Evolutionary conservation across 2,888 invertebrate genomes (phyloP), one percentile per base, ranked within the genome.

Genomic region (Ennomos erosarius): DNA sequence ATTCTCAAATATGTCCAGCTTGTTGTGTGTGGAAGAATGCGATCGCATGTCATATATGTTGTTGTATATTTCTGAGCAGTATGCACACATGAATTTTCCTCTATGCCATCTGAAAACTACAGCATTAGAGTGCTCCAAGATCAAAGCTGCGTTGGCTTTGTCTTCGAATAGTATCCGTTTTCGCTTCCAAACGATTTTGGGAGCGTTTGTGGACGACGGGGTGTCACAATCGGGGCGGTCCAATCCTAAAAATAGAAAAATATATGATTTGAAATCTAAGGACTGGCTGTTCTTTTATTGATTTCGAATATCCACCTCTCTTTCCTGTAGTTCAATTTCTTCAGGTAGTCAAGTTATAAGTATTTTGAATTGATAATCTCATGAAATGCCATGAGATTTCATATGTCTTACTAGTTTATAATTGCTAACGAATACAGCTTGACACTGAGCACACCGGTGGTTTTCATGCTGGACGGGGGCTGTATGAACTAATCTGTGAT

Each of bases 51-150:
- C 82, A 1, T 34, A 64, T 10, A 83, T 68, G 39, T 77, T 78
- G 0, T 71, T 51, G 49, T 67, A 82, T 43, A 70, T 68, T 35
- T 64, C 68, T 0, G 82, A 77, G 45, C 90, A 90, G 56, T 81
- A 84, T 0, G 83, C 83, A 51, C 89, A 89, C 77, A 84, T 77
- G 37, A 87, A 85, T 63, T 80, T 83, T 5, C 88, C 88, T 9
- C 82, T 78, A 39, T 79, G 73, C 74, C 79, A 84, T 60, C 87
- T 78, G 67, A 89, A 90, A 0, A 78, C 76, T 4, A 86, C 81
- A 1, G 84, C 86, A 58, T 88, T 89, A 0, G 87, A 88, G 71
- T 82, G 57, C 59, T 82, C 73, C 62, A 89, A 64, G 46, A 88
- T 78, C 39, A 79, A 63, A 51, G 83, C 82, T 10, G 88, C 88